These are phyloP conservation scores for Tethya wilhelma DNA, from an alignment of 37 sponge, comb jelly and placozoan species.

Conservation along the genomic window DNA sequence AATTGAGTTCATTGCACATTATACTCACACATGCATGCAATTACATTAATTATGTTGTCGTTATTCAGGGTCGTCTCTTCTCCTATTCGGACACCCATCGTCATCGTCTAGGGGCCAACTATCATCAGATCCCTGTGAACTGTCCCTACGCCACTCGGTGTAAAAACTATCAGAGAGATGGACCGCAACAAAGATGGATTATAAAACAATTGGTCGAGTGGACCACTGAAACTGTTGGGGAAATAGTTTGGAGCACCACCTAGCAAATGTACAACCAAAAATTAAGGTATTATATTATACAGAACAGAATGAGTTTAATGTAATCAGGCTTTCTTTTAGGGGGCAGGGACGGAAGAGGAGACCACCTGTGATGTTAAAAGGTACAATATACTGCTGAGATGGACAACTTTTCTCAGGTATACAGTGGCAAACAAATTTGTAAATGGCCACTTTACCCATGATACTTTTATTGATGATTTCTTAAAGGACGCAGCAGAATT, in stretches of 20 bases:
- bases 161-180: constrained; percentile 87
- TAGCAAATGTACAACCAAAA: too few species aligned
- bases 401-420: constrained; percentile 86
- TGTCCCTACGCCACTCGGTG: constrained; percentile 71
- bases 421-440: too few species aligned
- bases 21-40: too few species aligned
- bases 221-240: constrained; percentile 87
- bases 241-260: constrained; percentile 91
- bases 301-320: too few species aligned
- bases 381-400: constrained; percentile 83
- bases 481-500: constrained; percentile 74
- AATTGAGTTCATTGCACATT: too few species aligned
- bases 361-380: constrained; percentile 70
- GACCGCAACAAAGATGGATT: too few species aligned
- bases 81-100: constrained; percentile 87
- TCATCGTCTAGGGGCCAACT: constrained; percentile 85
- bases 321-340: too few species aligned
- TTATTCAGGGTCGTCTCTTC: constrained; percentile 91
- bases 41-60: too few species aligned
- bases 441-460: too few species aligned
- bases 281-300: too few species aligned
- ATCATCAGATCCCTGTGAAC: constrained; percentile 85
- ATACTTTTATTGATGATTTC: too few species aligned
- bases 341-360: too few species aligned
- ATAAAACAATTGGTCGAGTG: constrained; percentile 68